These are phyloP conservation scores for Aurelia coerulea DNA, from an alignment of 30 jellyfish, hydroid and myxozoan genomes.

Conservation along the genomic window DNA sequence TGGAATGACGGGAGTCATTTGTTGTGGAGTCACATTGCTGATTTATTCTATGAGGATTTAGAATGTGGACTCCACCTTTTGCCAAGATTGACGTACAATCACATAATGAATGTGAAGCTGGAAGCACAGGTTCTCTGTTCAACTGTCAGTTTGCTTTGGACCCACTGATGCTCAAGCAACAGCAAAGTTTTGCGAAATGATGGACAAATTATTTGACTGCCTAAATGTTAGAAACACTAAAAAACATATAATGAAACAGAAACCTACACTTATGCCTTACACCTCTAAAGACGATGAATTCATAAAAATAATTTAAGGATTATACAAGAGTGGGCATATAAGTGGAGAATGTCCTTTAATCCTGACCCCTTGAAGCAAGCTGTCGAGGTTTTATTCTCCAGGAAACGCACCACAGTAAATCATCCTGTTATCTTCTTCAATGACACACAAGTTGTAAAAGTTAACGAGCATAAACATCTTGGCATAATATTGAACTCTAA, in stretches of 20 bases:
- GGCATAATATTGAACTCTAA: too few species aligned
- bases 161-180: constrained; percentile 29
- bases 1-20: constrained; percentile 39
- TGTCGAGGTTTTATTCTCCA: too few species aligned
- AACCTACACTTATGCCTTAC: constrained; percentile 26
- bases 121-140: constrained; percentile 39
- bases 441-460: too few species aligned
- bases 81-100: constrained; percentile 39
- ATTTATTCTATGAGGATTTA: constrained; percentile 19
- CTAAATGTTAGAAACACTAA: background rate
- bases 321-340: too few species aligned
- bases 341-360: too few species aligned
- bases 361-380: too few species aligned
- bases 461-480: too few species aligned
- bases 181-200: constrained; percentile 32
- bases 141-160: constrained; percentile 39
- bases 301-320: background rate
- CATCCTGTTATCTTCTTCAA: too few species aligned
- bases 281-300: constrained; percentile 26
- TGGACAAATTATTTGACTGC: constrained; percentile 2
- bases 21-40: constrained; percentile 45
- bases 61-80: constrained; percentile 31
- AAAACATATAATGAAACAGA: constrained; percentile 12
- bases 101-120: constrained; percentile 54
- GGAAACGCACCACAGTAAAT: too few species aligned